Percentiles rank a stretch among this genome's conserved stretches.
phyloP scores from a whole-genome alignment of 2,113 vertebrate genomes.

The Callaeas wilsoni region DNA sequence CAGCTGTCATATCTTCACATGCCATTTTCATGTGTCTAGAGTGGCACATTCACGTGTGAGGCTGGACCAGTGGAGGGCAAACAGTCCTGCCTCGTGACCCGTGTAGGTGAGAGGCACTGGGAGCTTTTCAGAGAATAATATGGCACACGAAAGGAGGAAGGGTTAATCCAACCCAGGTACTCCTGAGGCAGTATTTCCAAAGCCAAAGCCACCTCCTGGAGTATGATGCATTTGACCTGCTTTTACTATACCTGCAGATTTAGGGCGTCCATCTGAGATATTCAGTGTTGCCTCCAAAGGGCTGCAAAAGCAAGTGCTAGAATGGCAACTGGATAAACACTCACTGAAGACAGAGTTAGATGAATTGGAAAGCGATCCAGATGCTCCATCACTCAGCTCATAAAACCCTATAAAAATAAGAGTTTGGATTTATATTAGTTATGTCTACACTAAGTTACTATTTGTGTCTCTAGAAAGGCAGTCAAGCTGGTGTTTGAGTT shows the following conservation, averaged over 20 bases:
- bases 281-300: constrained; percentile 84
- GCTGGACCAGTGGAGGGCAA: background rate
- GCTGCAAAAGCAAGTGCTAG: constrained; percentile 89
- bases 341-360: constrained; percentile 97
- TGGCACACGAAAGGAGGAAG: constrained; percentile 19
- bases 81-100: background rate
- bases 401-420: constrained; percentile 87
- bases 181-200: constrained; percentile 50
- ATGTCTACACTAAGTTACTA: constrained; percentile 11
- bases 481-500: constrained; percentile 17
- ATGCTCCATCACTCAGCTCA: constrained; percentile 90
- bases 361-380: constrained; percentile 93
- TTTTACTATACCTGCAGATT: constrained; percentile 83
- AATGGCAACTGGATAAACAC: constrained; percentile 91
- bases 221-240: constrained; percentile 24
- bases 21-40: background rate
- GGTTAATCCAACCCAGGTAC: constrained; percentile 50
- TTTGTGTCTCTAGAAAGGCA: constrained; percentile 13
- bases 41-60: background rate
- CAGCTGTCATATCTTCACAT: background rate
- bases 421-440: constrained; percentile 58
- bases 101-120: background rate
- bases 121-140: background rate
- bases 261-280: constrained; percentile 82
- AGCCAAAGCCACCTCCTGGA: constrained; percentile 52